These are phyloP conservation scores for Drosophila nigromelanica DNA, from an alignment of 1,140 invertebrate genomes.

Conservation along the genomic window DNA sequence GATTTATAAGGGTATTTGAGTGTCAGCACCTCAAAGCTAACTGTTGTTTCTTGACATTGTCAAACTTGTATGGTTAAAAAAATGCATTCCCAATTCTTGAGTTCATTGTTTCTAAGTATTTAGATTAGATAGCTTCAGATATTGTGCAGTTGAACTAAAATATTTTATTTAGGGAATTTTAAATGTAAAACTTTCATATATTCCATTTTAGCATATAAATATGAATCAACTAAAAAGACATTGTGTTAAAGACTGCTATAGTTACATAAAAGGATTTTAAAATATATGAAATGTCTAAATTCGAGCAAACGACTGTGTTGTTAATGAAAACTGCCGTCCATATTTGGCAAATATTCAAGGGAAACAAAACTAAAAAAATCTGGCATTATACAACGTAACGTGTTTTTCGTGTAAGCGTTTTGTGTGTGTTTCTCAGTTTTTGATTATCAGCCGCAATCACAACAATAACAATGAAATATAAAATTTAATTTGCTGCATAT, in stretches of 20 bases:
- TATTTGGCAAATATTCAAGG: constrained; percentile 27
- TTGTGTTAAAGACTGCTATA: neutral
- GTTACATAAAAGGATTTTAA: neutral
- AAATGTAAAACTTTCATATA: neutral
- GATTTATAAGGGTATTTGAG: neutral
- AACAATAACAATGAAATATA: constrained; percentile 15
- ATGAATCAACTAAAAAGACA: neutral
- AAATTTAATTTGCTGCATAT: constrained; percentile 22
- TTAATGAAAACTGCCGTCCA: constrained; percentile 30
- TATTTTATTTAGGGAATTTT: neutral
- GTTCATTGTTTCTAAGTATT: neutral
- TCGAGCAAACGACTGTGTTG: constrained; percentile 3
- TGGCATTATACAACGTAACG: constrained; percentile 17
- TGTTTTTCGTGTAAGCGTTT: constrained; percentile 13
- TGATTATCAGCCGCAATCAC: constrained; percentile 22
- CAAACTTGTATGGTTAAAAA: neutral
- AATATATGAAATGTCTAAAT: neutral
- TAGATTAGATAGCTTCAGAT: neutral
- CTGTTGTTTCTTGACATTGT: neutral
- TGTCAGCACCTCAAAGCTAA: neutral
- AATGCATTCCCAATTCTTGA: constrained; percentile 3
- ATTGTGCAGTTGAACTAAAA: neutral
- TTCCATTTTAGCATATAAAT: neutral
- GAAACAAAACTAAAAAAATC: constrained; percentile 1
- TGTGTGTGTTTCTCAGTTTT: constrained; percentile 15